phyloP scores from a whole-genome alignment of 2,113 vertebrate genomes.

The Lepidothrix coronata region DNA sequence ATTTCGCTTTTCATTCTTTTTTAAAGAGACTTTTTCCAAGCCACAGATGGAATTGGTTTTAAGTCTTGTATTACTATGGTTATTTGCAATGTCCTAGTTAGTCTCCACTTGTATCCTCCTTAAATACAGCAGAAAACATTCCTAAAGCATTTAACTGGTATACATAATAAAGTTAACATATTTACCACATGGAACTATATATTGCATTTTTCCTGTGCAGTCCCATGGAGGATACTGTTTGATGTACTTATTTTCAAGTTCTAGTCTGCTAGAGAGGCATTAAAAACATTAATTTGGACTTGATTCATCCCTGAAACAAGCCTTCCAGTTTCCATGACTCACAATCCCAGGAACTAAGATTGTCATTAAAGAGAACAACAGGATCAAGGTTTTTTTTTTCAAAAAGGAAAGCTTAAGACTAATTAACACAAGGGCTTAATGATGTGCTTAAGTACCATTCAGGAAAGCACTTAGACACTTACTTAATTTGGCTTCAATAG shows the following conservation, averaged over 20 bases:
- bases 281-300: neutral
- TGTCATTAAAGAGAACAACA: neutral
- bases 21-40: neutral
- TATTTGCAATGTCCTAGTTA: neutral
- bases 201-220: neutral
- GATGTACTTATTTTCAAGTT: neutral
- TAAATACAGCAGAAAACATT: neutral
- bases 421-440: constrained; percentile 34
- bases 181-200: neutral
- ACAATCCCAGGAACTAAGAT: neutral
- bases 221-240: neutral
- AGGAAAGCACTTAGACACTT: constrained; percentile 26
- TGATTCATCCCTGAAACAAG: neutral
- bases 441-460: constrained; percentile 8
- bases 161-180: neutral
- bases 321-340: neutral
- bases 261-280: neutral
- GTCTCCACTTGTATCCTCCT: neutral
- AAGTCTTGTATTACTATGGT: neutral
- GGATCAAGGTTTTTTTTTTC: neutral
- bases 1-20: neutral
- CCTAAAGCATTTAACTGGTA: neutral
- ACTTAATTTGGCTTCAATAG: constrained; percentile 26
- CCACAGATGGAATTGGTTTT: neutral
- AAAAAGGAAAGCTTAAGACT: neutral